Evolutionary conservation across 1,140 invertebrate species (phyloP).

Genomic region (Neotoxoptera formosana): DNA sequence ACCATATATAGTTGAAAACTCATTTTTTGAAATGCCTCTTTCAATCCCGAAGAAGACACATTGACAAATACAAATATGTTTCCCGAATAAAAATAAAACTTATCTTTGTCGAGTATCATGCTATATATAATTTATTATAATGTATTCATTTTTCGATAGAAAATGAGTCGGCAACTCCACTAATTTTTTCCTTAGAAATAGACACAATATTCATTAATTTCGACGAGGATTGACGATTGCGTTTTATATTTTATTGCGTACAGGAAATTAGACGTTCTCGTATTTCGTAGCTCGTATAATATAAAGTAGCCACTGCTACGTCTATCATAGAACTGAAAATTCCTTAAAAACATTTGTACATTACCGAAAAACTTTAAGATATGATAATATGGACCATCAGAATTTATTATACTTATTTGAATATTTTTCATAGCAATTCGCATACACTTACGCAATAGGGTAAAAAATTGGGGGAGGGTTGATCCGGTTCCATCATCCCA

Average conservation of each 20-base stretch:
- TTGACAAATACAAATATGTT: slow-evolving; percentile 42
- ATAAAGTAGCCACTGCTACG: neutral
- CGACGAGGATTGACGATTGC: neutral
- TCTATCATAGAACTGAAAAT: neutral
- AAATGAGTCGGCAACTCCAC: slow-evolving; percentile 14
- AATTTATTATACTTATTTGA: neutral
- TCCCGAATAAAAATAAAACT: slow-evolving; percentile 44
- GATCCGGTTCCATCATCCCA: no score
- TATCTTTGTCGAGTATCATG: neutral
- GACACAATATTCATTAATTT: slow-evolving; percentile 13
- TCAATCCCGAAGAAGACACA: slow-evolving; percentile 39
- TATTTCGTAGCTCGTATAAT: neutral
- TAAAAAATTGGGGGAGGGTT: no score
- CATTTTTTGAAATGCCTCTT: slow-evolving; percentile 23
- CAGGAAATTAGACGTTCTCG: neutral
- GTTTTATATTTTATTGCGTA: neutral
- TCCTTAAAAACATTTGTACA: neutral
- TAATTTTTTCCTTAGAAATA: neutral
- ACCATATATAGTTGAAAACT: slow-evolving; percentile 29
- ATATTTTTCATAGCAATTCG: neutral
- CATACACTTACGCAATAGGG: neutral
- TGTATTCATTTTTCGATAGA: slow-evolving; percentile 4
- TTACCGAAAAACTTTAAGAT: neutral
- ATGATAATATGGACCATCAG: neutral
- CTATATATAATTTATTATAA: slow-evolving; percentile 35